Evolutionary conservation across 2,888 invertebrate genomes (phyloP).

Genomic region (Zele albiditarsus): DNA sequence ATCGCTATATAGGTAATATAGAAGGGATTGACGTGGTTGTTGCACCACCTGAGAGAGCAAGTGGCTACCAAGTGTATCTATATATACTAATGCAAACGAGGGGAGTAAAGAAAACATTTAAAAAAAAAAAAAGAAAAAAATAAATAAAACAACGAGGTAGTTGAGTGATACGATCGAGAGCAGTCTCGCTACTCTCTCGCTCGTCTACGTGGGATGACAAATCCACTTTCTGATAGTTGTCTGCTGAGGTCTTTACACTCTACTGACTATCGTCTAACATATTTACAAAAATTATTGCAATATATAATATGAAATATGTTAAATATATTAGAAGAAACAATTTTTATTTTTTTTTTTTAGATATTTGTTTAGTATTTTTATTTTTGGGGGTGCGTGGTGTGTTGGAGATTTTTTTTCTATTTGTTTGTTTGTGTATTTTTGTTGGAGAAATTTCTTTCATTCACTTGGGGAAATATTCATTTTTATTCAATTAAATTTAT

Average conservation of each 20-base stretch:
- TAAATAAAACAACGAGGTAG: too few species aligned
- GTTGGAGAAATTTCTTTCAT: too few species aligned
- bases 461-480: too few species aligned
- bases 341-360: too few species aligned
- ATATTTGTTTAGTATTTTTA: too few species aligned
- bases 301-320: too few species aligned
- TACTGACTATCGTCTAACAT: slow-evolving; percentile 29
- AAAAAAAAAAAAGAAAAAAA: background rate
- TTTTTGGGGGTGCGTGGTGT: too few species aligned
- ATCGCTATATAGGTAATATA: slow-evolving; percentile 6
- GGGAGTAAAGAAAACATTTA: slow-evolving; percentile 8
- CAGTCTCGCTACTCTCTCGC: slow-evolving; percentile 19
- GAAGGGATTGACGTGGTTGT: slow-evolving; percentile 8
- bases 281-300: slow-evolving; percentile 11
- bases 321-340: too few species aligned
- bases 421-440: too few species aligned
- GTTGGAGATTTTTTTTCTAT: too few species aligned
- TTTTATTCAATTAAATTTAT: too few species aligned
- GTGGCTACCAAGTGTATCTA: slow-evolving; percentile 2
- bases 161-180: background rate
- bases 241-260: slow-evolving; percentile 31
- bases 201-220: slow-evolving; percentile 61
- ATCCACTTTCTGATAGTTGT: slow-evolving; percentile 58
- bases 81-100: slow-evolving; percentile 19
- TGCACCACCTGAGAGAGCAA: slow-evolving; percentile 23